phyloP scores from a whole-genome alignment of 1,140 invertebrate genomes.

The Metopolophium dirhodum region DNA sequence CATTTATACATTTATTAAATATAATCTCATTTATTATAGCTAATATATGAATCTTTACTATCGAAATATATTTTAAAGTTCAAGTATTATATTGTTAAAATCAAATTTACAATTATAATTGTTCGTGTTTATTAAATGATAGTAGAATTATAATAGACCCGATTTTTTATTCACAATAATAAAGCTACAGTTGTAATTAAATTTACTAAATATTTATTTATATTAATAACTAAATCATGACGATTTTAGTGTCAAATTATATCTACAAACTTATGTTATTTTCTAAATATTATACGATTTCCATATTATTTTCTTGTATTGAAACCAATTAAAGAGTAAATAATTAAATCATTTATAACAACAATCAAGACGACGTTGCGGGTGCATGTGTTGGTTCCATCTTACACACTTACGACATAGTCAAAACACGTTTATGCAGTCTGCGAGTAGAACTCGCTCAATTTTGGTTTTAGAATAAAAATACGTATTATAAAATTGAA shows the following conservation, averaged over 20 bases:
- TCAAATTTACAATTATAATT: neutral
- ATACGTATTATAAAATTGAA: no score
- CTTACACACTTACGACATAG: no score
- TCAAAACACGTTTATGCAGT: no score
- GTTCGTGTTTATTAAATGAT: neutral
- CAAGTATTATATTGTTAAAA: neutral
- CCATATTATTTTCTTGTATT: neutral
- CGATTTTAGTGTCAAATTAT: neutral
- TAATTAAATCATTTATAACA: no score
- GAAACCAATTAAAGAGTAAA: neutral
- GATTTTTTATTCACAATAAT: neutral
- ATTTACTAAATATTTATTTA: neutral
- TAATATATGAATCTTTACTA: neutral
- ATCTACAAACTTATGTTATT: neutral
- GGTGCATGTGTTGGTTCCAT: no score
- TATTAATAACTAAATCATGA: neutral
- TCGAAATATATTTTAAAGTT: neutral
- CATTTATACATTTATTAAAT: neutral
- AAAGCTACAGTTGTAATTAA: neutral
- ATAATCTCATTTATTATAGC: neutral
- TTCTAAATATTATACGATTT: neutral
- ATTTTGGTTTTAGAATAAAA: no score
- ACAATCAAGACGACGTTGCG: no score
- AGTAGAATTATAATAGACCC: no score
- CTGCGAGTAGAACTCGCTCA: no score